A percentile compares a stretch with the other conserved stretches of the same genome.
Conservation (phyloP, 2,113 vertebrate species). For the Apus apus region DNA sequence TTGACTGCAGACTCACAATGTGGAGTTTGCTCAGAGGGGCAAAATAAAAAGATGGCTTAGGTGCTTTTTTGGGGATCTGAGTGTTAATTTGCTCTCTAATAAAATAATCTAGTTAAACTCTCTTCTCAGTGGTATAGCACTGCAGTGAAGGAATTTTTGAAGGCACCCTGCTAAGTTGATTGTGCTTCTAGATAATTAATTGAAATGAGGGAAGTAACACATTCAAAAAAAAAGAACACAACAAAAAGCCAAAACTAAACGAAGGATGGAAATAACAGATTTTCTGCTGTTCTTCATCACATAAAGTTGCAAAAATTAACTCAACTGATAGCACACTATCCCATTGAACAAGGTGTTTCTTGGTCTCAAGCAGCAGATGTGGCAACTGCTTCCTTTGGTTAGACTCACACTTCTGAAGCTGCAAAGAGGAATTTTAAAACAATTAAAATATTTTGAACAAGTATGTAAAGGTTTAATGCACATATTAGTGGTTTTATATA, state of each 20-base stretch:
- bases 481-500: not conserved
- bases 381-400: not conserved
- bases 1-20: not conserved
- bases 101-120: slow-evolving; percentile 64
- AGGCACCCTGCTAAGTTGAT: slow-evolving; percentile 51
- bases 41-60: slow-evolving; percentile 49
- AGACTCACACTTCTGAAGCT: not conserved
- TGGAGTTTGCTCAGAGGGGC: not conserved
- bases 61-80: slow-evolving; percentile 1
- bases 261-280: not conserved
- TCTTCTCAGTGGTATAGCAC: slow-evolving; percentile 14
- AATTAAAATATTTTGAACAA: not conserved
- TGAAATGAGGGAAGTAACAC: slow-evolving; percentile 45
- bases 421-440: not conserved
- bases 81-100: slow-evolving; percentile 69
- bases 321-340: not conserved
- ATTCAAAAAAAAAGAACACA: not conserved
- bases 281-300: slow-evolving; percentile 21
- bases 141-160: slow-evolving; percentile 50
- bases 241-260: too few relatives aligned
- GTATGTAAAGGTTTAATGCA: not conserved
- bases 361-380: not conserved
- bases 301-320: slow-evolving; percentile 1
- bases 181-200: slow-evolving; percentile 64
- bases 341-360: not conserved